Conservation (phyloP, 2,113 vertebrate species). For the Carassius gibelio region DNA sequence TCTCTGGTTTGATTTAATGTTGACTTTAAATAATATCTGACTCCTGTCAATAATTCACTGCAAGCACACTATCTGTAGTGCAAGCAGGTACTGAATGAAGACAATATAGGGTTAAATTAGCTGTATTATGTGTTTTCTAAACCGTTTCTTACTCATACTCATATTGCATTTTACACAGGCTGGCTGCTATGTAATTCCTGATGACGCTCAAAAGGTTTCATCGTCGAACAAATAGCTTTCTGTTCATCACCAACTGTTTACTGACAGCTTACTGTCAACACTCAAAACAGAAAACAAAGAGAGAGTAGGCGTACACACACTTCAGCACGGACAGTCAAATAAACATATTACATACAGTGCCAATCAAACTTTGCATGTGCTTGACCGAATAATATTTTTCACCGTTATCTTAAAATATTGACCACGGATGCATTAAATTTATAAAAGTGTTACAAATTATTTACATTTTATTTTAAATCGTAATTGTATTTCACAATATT, state of each 20-base stretch:
- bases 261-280: slow-evolving; percentile 34
- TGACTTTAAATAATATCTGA: neutral
- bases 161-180: neutral
- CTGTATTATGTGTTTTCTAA: neutral
- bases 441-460: too few species aligned
- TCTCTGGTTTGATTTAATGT: neutral
- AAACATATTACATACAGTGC: neutral
- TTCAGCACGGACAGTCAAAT: neutral
- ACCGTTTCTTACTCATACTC: neutral
- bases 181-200: neutral
- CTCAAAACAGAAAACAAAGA: slow-evolving; percentile 21
- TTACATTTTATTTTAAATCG: neutral
- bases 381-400: too few species aligned
- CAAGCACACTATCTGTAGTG: neutral
- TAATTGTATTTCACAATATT: too few species aligned
- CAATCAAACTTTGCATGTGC: neutral
- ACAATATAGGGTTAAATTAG: neutral
- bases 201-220: neutral
- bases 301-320: neutral
- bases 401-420: too few species aligned
- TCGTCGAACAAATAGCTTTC: slow-evolving; percentile 15
- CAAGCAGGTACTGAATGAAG: neutral
- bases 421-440: too few species aligned
- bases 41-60: neutral
- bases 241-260: slow-evolving; percentile 5